Evolutionary conservation across 2,113 vertebrate species (phyloP), one percentile per base, ranked within the genome.

Genomic region (Cranoglanis bouderius): DNA sequence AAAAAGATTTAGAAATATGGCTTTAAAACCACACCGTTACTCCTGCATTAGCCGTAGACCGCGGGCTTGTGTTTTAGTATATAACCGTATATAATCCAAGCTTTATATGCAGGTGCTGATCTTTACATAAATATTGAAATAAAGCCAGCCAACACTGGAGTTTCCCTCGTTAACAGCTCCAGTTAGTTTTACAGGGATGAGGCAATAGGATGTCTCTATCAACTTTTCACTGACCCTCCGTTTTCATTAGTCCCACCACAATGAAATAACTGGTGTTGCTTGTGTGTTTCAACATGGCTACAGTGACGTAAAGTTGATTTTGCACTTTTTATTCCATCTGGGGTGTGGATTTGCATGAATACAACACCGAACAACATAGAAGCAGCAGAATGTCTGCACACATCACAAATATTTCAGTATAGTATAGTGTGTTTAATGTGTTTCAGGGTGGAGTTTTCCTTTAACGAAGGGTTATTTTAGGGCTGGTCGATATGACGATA

Each of bases 131-230:
- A 82, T 59, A 59, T 40, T 59, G 38, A 57, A n/a, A 46, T 40
- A 14, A 61, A 78, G 12, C 3, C 19, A 53, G 63, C 13, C 65
- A 29, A 4, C 67, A 0, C 0, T 59, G 70, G 53, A 32, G 53
- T 61, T 86, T 61, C 35, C 35, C 21, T 75, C 43, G 18, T 85
- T 75, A 55, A 85, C 46, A 40, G 65, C 65, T 85, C 65, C 84
- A 85, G 84, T 74, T n/a, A 74, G 84, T 38, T 74, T 74, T 72
- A 85, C 49, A 72, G 65, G 65, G 5, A 32, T 40, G 46, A 55
- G 49, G 8, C 51, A 29, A 9, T 40, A 40, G 32, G 46, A 38
- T 55, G 70, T 32, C 9, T 63, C 40, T 3, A n/a, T 77, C 53
- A 40, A 26, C 24, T 38, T 83, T 74, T 74, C 24, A 8, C n/a